A percentile compares a stretch with the other conserved stretches of the same genome.
Conservation (phyloP, 2,797 vertebrate species). For the Enteromius treurensis region DNA sequence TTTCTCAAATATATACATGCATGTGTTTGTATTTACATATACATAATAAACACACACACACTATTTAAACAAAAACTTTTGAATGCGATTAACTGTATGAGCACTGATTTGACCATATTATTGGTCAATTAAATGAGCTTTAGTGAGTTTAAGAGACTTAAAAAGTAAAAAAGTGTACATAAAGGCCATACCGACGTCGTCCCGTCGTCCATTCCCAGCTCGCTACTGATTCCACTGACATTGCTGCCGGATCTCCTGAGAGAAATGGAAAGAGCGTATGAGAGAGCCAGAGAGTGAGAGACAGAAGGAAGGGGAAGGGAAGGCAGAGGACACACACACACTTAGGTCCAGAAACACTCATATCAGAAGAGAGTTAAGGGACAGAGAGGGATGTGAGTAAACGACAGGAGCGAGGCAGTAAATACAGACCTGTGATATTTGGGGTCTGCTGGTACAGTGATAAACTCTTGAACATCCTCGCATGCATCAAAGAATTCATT, state of each 20-base stretch:
- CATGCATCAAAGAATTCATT: slow-evolving; percentile 94
- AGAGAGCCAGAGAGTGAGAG: slow-evolving; percentile 31
- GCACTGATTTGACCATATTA: neutral
- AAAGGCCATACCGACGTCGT: slow-evolving; percentile 74
- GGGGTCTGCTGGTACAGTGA: slow-evolving; percentile 86
- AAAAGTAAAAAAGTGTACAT: neutral
- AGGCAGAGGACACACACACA: slow-evolving; percentile 52
- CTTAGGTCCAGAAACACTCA: slow-evolving; percentile 58
- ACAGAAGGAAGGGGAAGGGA: slow-evolving; percentile 14
- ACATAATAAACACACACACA: too few relatives aligned
- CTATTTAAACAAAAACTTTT: too few relatives aligned
- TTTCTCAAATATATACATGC: too few relatives aligned
- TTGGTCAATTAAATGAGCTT: neutral
- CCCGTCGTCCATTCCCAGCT: slow-evolving; percentile 90
- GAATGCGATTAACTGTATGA: too few relatives aligned
- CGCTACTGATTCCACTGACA: slow-evolving; percentile 90
- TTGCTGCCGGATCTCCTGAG: slow-evolving; percentile 93
- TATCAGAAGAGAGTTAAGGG: neutral
- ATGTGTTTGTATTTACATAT: too few relatives aligned
- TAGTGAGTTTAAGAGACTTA: neutral
- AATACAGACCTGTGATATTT: slow-evolving; percentile 89
- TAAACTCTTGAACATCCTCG: slow-evolving; percentile 88
- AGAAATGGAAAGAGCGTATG: slow-evolving; percentile 44
- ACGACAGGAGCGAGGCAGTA: neutral
- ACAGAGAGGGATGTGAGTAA: neutral